Percentiles rank a stretch among this genome's conserved stretches.
These are phyloP conservation scores for Heliconius hewitsoni DNA, from an alignment of 1,140 invertebrate species.

Conservation along the genomic window DNA sequence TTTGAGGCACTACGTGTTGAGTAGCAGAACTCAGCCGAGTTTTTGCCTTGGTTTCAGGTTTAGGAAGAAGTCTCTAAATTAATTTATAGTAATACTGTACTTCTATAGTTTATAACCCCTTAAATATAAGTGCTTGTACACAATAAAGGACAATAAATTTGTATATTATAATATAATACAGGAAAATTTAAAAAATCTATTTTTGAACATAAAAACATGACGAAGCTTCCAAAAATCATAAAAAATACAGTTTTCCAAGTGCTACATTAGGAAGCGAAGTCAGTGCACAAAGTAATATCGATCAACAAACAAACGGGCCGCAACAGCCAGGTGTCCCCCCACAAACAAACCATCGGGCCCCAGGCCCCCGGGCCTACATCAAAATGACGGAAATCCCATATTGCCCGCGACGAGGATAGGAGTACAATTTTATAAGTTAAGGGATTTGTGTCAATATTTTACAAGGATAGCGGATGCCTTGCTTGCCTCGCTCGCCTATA, in stretches of 20 bases:
- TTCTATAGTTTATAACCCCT: too few species aligned
- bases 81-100: too few species aligned
- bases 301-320: constrained; percentile 67
- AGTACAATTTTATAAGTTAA: constrained; percentile 80
- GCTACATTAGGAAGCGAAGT: constrained; percentile 53
- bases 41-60: too few species aligned
- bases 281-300: constrained; percentile 62
- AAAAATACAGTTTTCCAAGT: constrained; percentile 39
- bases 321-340: constrained; percentile 45
- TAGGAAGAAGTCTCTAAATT: too few species aligned
- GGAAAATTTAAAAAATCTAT: neutral
- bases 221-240: neutral
- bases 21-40: too few species aligned
- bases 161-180: too few species aligned
- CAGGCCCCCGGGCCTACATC: constrained; percentile 68
- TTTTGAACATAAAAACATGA: neutral
- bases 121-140: too few species aligned
- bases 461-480: constrained; percentile 69
- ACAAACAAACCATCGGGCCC: constrained; percentile 61
- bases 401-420: constrained; percentile 71
- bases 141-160: too few species aligned
- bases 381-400: constrained; percentile 80
- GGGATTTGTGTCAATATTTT: constrained; percentile 81
- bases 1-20: too few species aligned
- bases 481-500: constrained; percentile 11